Evolutionary conservation across 1,140 invertebrate genomes (phyloP).

Genomic region (Eurosta solidaginis): DNA sequence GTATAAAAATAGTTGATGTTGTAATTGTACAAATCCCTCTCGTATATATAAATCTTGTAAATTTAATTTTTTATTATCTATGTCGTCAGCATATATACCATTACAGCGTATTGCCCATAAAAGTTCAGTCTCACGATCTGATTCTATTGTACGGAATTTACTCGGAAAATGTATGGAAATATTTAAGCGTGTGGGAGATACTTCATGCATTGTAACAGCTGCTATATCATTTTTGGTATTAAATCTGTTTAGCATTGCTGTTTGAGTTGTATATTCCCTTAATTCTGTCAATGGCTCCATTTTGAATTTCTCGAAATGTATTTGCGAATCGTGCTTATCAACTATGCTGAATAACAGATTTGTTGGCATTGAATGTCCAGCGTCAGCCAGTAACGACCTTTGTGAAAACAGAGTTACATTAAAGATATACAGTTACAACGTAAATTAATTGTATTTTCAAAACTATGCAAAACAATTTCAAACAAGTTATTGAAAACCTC

Average conservation of each 20-base stretch:
- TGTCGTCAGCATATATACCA: neutral
- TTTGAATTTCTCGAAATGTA: neutral
- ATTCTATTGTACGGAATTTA: slow-evolving; percentile 29
- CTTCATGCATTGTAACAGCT: neutral
- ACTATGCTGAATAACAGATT: slow-evolving; percentile 3
- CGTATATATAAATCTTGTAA: slow-evolving; percentile 30
- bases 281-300: neutral
- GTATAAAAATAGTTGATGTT: slow-evolving; percentile 13
- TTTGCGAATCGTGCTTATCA: neutral
- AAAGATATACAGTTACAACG: neutral
- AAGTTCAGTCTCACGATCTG: neutral
- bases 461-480: no score
- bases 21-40: slow-evolving; percentile 34
- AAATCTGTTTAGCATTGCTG: neutral
- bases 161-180: slow-evolving; percentile 24
- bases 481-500: no score
- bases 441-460: no score
- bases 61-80: neutral
- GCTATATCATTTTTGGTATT: neutral
- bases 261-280: neutral
- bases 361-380: neutral
- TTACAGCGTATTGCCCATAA: slow-evolving; percentile 31
- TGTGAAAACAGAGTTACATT: neutral
- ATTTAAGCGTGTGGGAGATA: neutral
- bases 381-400: neutral